Evolutionary conservation across 1,140 invertebrate genomes (phyloP), one percentile per base, ranked within the genome.

Genomic region (Goniozus legneri): DNA sequence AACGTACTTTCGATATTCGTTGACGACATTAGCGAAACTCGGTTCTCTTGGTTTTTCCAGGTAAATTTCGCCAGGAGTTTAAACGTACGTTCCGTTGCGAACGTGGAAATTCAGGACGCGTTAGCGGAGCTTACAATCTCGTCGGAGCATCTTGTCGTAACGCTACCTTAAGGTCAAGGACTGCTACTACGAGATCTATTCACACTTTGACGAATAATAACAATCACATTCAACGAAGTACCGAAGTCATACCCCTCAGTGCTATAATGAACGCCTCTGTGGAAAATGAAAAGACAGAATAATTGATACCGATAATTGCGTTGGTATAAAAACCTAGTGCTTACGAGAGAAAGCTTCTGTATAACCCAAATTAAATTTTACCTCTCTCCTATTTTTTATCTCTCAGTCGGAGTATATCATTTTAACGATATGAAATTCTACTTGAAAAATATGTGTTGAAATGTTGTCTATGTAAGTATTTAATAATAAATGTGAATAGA

Each of bases 11-110:
- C n/a, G n/a, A n/a, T n/a, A n/a, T n/a, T n/a, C n/a, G n/a, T n/a
- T n/a, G n/a, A n/a, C n/a, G n/a, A n/a, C n/a, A n/a, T n/a, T n/a
- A n/a, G n/a, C n/a, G n/a, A n/a, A n/a, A n/a, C n/a, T n/a, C n/a
- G n/a, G n/a, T n/a, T n/a, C n/a, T 27, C 6, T 12, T 46, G 43
- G 65, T 46, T 60, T 43, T 68, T 79, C 13, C 75, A 85, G 83
- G 80, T 19, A 84, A 84, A 73, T 85, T 84, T 64, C 79, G 82
- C 2, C 74, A 79, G 27, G 82, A 84, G 60, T 85, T 85, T 56
- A 79, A 72, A 6, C 76, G 80, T 6, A 77, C 80, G 0, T 83
- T 83, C 59, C 75, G 77, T 44, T 84, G 80, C 43, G 35, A 43
- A 2, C 27, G 44, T 7, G 37, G 31, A 10, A 31, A 3, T 22